A percentile compares a stretch with the other conserved stretches of the same genome.
Evolutionary conservation across 1,140 invertebrate species (phyloP).

Genomic region (Neuroterus valhalla): DNA sequence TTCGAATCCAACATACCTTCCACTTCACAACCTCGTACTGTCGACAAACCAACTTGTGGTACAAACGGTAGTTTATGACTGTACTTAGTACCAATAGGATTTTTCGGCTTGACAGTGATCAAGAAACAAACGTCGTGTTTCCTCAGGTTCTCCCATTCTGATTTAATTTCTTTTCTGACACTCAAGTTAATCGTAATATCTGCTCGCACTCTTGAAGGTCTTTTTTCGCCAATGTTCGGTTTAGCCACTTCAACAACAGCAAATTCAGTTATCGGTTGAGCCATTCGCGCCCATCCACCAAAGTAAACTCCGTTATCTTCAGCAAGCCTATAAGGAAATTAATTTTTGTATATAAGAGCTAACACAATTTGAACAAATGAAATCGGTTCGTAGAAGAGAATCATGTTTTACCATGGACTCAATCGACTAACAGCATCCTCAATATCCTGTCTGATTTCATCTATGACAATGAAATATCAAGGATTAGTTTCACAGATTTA

Average conservation of each 20-base stretch:
- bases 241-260: slow-evolving; percentile 96
- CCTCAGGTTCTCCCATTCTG: slow-evolving; percentile 96
- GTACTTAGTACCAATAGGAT: slow-evolving; percentile 89
- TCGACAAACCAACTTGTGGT: slow-evolving; percentile 92
- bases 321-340: slow-evolving; percentile 79
- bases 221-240: slow-evolving; percentile 93
- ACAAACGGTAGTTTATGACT: slow-evolving; percentile 89
- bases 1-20: slow-evolving; percentile 98
- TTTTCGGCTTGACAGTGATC: slow-evolving; percentile 90
- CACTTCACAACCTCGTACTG: slow-evolving; percentile 97
- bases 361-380: slow-evolving; percentile 30
- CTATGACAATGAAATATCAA: slow-evolving; percentile 71
- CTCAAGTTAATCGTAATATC: slow-evolving; percentile 96
- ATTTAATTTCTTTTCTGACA: slow-evolving; percentile 92
- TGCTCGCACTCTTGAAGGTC: slow-evolving; percentile 94
- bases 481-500: too few species aligned
- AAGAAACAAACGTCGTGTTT: slow-evolving; percentile 99
- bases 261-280: slow-evolving; percentile 94
- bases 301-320: slow-evolving; percentile 93
- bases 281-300: slow-evolving; percentile 99
- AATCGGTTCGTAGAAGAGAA: not conserved
- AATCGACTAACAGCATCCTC: slow-evolving; percentile 96
- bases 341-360: slow-evolving; percentile 28
- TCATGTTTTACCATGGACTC: slow-evolving; percentile 88
- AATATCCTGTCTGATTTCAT: slow-evolving; percentile 98